Conservation (phyloP, 2,888 invertebrate genomes). For the Archips xylosteana region DNA sequence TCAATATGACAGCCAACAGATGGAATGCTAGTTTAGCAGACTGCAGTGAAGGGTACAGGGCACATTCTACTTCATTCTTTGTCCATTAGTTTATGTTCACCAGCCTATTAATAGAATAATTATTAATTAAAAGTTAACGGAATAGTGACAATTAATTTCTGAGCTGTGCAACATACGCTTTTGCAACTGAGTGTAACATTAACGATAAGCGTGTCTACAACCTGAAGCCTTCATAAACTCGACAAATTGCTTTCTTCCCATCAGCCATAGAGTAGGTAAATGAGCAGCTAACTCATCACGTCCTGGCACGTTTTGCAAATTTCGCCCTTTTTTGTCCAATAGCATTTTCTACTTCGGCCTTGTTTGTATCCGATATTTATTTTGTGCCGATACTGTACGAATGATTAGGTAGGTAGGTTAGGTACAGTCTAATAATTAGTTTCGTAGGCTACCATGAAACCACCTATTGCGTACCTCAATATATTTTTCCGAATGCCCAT, state of each 20-base stretch:
- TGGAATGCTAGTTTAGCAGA: neutral
- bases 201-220: neutral
- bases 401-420: neutral
- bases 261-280: conserved; percentile 11
- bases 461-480: no score
- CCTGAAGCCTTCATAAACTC: neutral
- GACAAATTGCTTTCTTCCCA: conserved; percentile 13
- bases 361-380: conserved; percentile 29
- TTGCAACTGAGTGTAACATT: neutral
- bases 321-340: conserved; percentile 8
- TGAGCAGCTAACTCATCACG: conserved; percentile 22
- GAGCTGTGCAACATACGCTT: neutral
- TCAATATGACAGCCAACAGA: neutral
- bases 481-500: no score
- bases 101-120: no score
- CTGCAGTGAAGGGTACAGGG: neutral
- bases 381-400: conserved; percentile 2
- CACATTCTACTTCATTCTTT: no score
- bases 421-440: no score
- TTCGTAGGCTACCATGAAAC: no score
- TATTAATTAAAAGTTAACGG: no score
- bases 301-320: conserved; percentile 25
- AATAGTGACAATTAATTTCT: no score
- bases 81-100: no score
- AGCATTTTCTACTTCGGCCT: neutral